Evolutionary conservation across 23 tunicate genomes (phyloP).

Genomic region (Styela clava): DNA sequence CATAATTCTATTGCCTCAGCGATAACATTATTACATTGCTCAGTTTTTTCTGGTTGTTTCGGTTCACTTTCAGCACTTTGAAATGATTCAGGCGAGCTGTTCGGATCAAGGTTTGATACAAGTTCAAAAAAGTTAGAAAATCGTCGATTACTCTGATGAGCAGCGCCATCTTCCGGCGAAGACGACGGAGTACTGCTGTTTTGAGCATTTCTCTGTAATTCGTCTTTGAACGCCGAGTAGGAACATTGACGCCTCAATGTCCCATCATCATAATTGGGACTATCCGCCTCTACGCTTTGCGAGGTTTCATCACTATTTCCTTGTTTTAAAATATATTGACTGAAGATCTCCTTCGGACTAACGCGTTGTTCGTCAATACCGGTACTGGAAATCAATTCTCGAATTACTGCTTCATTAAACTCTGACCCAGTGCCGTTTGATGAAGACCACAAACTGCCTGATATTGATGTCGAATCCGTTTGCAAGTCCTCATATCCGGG

Average conservation of each 20-base stretch:
- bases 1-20: background rate
- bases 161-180: background rate
- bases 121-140: background rate
- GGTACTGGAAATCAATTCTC: background rate
- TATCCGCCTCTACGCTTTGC: background rate
- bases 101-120: background rate
- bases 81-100: background rate
- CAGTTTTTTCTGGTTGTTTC: background rate
- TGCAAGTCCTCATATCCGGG: conserved; percentile 5
- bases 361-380: background rate
- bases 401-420: background rate
- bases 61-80: background rate
- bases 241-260: background rate
- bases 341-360: background rate
- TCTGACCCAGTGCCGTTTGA: background rate
- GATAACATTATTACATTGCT: background rate
- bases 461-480: background rate
- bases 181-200: background rate
- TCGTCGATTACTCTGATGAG: background rate
- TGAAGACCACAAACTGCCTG: background rate
- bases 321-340: background rate
- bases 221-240: background rate
- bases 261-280: background rate
- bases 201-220: background rate
- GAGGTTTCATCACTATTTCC: background rate